Percentiles rank a stretch among this genome's conserved stretches.
These are phyloP conservation scores for Plecotus auritus DNA, from an alignment of 2,113 vertebrate genomes.

Conservation along the genomic window DNA sequence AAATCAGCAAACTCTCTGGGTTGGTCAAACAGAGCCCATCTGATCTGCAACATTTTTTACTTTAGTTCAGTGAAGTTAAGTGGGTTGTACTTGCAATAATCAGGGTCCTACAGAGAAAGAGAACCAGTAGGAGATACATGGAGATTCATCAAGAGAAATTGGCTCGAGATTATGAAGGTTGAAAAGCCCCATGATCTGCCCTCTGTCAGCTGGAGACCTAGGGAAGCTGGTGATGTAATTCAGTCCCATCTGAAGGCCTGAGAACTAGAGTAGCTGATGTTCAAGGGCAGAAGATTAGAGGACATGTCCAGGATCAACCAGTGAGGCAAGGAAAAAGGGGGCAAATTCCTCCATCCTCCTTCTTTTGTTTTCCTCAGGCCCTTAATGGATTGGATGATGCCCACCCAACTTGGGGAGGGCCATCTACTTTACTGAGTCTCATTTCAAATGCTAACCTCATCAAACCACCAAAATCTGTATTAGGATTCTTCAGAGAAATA, in stretches of 20 bases:
- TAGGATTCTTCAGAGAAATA: neutral
- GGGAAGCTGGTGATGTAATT: neutral
- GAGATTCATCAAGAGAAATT: neutral
- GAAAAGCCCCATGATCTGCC: neutral
- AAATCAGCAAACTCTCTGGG: neutral
- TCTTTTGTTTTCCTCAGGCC: neutral
- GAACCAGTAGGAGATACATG: neutral
- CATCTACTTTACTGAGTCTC: neutral
- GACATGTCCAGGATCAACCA: neutral
- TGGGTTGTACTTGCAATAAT: neutral
- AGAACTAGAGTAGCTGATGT: neutral
- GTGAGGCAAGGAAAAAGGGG: neutral
- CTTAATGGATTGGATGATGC: neutral
- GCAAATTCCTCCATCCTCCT: neutral
- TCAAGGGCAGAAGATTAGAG: neutral
- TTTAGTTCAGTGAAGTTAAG: neutral
- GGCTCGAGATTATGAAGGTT: neutral
- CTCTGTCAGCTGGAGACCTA: neutral
- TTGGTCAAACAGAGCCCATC: neutral
- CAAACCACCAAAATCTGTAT: neutral
- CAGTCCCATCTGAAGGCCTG: neutral
- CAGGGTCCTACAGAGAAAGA: neutral
- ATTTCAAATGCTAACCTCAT: neutral
- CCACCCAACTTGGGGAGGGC: neutral
- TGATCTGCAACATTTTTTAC: neutral